Conservation (phyloP, 2,113 vertebrate species). For the Petromus typicus region DNA sequence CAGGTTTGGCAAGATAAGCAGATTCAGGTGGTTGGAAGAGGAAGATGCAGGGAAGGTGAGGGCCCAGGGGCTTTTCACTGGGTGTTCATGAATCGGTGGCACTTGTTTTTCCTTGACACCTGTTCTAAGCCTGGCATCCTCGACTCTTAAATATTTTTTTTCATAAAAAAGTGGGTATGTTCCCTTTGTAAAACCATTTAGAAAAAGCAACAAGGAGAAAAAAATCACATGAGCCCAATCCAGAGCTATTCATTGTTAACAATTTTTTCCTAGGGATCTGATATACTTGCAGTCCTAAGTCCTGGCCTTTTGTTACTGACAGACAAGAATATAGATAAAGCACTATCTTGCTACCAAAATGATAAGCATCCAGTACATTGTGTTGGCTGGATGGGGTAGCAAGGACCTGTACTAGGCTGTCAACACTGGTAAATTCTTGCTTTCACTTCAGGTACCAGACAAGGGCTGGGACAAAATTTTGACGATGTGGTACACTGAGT, state of each 20-base stretch:
- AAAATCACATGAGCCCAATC: background rate
- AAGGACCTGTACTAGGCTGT: background rate
- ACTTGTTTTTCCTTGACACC: background rate
- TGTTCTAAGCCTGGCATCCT: background rate
- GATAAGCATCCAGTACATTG: background rate
- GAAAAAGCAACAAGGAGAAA: conserved; percentile 7
- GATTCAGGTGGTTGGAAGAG: background rate
- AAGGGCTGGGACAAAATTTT: background rate
- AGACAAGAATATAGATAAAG: too few species aligned
- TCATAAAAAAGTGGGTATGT: background rate
- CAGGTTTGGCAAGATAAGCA: background rate
- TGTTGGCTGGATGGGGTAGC: background rate
- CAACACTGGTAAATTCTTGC: background rate
- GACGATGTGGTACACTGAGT: background rate
- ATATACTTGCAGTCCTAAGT: too few species aligned
- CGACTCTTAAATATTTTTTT: background rate
- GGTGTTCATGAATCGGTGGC: background rate
- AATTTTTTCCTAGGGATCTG: background rate
- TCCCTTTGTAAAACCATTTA: background rate
- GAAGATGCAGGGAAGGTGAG: background rate
- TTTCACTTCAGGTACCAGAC: background rate
- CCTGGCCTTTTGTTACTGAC: too few species aligned
- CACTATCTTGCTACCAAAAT: background rate
- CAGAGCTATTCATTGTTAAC: background rate
- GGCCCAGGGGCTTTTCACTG: background rate